phyloP scores from a whole-genome alignment of 2,113 vertebrate genomes.

The Cynopterus brachyotis region DNA sequence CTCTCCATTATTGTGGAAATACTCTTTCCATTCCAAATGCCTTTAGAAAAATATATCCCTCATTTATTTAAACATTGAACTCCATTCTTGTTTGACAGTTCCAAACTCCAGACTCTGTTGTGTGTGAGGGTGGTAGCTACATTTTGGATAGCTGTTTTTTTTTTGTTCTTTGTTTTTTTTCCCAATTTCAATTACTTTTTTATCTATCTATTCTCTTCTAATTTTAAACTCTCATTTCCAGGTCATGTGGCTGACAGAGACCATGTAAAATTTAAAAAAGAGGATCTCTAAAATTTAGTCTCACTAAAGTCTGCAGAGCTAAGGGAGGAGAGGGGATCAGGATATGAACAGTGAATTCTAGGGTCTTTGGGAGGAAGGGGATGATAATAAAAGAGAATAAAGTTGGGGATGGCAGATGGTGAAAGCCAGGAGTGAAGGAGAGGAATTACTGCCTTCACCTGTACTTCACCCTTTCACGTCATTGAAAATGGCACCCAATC shows the following conservation, averaged over 20 bases:
- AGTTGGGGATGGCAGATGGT: not conserved
- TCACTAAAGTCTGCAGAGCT: not conserved
- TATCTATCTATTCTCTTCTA: not conserved
- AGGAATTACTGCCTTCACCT: not conserved
- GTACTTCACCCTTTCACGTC: not conserved
- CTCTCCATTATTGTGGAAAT: not conserved
- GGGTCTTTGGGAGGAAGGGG: not conserved
- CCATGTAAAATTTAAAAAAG: not conserved
- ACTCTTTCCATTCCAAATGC: not conserved
- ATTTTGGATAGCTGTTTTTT: not conserved
- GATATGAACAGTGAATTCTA: not conserved
- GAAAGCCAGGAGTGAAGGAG: not conserved
- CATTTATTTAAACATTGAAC: slow-evolving; percentile 9
- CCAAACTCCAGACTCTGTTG: not conserved
- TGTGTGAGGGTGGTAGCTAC: not conserved
- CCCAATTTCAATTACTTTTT: not conserved
- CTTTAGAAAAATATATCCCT: not conserved
- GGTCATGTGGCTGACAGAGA: not conserved
- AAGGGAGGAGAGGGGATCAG: not conserved
- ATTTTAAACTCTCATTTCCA: slow-evolving; percentile 36
- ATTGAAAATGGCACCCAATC: not conserved
- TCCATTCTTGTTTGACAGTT: not conserved
- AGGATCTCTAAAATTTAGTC: not conserved
- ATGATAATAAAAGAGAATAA: not conserved
- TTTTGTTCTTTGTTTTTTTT: too few species aligned